Evolutionary conservation across 2,797 vertebrate species (phyloP).

Genomic region (Myotis vivesi): DNA sequence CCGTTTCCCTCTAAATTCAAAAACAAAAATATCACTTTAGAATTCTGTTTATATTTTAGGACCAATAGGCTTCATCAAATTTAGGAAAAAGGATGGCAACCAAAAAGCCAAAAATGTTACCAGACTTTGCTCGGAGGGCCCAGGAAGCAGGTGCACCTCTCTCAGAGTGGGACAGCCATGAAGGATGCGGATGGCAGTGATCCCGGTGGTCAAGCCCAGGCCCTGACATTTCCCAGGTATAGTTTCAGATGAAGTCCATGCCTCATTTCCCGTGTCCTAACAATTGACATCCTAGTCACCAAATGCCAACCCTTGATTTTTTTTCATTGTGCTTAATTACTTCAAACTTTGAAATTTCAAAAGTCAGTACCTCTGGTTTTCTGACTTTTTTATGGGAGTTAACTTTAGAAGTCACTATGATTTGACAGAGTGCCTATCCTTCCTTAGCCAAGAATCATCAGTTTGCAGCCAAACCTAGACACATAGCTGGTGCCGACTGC

Average conservation of each 20-base stretch:
- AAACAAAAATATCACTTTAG: background rate
- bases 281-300: background rate
- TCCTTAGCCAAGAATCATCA: background rate
- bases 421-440: background rate
- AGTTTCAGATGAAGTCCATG: background rate
- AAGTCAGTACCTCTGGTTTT: background rate
- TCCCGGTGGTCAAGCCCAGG: background rate
- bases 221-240: background rate
- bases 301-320: background rate
- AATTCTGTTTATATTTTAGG: background rate
- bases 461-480: background rate
- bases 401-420: background rate
- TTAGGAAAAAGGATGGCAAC: background rate
- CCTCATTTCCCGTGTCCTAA: background rate
- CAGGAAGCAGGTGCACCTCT: background rate
- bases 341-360: background rate
- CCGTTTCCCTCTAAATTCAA: background rate
- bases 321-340: background rate
- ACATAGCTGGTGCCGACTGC: background rate
- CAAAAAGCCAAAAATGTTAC: background rate
- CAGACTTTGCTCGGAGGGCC: background rate
- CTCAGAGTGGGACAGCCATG: background rate
- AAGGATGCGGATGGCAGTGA: background rate
- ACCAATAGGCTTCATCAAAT: background rate
- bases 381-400: background rate